phyloP scores from a whole-genome alignment of 2,888 invertebrate genomes.

The Drosophila tripunctata region DNA sequence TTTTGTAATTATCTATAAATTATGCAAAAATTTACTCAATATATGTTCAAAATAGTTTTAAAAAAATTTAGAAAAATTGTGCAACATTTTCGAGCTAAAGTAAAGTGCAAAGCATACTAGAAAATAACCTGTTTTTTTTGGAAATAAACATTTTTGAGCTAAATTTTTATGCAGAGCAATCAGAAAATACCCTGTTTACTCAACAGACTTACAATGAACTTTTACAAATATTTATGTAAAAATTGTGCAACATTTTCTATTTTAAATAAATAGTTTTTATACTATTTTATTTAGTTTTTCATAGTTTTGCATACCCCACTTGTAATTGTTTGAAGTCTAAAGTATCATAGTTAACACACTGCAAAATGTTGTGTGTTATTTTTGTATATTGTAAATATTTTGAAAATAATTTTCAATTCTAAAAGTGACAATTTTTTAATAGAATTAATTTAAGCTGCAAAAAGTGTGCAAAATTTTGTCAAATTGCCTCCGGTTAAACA shows the following conservation, averaged over 20 bases:
- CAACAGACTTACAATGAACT: too few relatives aligned
- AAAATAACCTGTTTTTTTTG: background rate
- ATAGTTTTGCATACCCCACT: background rate
- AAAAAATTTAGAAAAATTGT: conserved; percentile 26
- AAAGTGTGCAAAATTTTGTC: conserved; percentile 20
- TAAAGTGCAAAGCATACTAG: background rate
- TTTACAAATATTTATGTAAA: too few relatives aligned
- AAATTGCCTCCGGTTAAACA: conserved; percentile 17
- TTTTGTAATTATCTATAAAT: background rate
- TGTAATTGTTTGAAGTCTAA: background rate
- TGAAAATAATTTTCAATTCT: conserved; percentile 46
- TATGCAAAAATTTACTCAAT: background rate
- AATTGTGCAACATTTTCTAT: too few relatives aligned
- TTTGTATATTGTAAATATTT: conserved; percentile 33
- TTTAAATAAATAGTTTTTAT: too few relatives aligned
- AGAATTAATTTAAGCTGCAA: conserved; percentile 34
- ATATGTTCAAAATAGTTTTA: background rate
- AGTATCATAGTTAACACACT: background rate
- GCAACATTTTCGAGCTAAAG: background rate
- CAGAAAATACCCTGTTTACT: too few relatives aligned
- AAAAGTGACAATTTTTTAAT: conserved; percentile 40
- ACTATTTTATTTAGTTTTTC: background rate
- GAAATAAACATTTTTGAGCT: too few relatives aligned
- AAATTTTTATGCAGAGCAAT: too few relatives aligned
- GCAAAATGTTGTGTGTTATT: conserved; percentile 14